phyloP scores from a whole-genome alignment of 2,888 invertebrate species.

The Pristionchus entomophagus region DNA sequence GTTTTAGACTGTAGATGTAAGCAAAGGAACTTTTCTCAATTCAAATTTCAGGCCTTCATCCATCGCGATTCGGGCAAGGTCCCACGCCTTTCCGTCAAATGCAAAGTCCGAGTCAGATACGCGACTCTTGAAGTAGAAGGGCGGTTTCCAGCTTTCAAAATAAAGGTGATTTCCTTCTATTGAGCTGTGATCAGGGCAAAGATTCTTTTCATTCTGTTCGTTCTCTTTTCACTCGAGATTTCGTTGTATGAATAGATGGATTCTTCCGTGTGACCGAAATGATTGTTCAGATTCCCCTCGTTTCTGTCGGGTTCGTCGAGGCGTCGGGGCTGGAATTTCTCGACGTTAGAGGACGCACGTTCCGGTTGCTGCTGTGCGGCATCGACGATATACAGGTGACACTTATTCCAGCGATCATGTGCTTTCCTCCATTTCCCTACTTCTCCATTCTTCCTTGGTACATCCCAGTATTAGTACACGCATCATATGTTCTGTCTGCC shows the following conservation, averaged over 20 bases:
- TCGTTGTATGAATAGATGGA: too few species aligned
- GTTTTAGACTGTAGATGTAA: too few species aligned
- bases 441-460: background rate
- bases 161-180: background rate
- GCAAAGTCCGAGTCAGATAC: background rate
- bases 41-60: constrained; percentile 21
- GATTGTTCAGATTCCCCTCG: constrained; percentile 32
- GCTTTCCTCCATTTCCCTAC: background rate
- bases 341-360: constrained; percentile 44
- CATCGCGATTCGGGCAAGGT: constrained; percentile 19
- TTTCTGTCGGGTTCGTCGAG: constrained; percentile 28
- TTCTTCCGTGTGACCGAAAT: background rate
- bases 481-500: too few species aligned
- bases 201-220: too few species aligned
- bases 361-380: constrained; percentile 42
- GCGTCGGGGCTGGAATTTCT: constrained; percentile 41
- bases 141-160: constrained; percentile 28
- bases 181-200: too few species aligned
- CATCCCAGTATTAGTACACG: too few species aligned
- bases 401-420: too few species aligned
- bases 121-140: constrained; percentile 16
- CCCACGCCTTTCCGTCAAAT: constrained; percentile 30
- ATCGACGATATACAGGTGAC: constrained; percentile 41
- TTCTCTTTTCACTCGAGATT: too few species aligned
- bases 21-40: background rate